Conservation (phyloP, 2,888 invertebrate species). For the Crematogaster levior region DNA sequence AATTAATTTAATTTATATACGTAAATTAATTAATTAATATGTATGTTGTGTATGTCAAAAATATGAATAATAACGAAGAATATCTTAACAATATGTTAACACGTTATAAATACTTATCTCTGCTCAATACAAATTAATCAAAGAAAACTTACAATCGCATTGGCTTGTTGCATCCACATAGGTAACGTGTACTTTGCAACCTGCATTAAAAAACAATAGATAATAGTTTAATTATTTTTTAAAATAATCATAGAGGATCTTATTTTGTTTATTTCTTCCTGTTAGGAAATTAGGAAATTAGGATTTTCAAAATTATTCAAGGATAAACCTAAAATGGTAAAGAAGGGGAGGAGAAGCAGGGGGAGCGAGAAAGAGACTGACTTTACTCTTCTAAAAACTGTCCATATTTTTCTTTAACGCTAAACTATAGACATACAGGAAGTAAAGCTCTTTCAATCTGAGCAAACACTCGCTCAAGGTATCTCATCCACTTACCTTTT, state of each 20-base stretch:
- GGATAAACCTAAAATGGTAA: too few relatives aligned
- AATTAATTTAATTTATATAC: neutral
- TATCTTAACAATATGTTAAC: neutral
- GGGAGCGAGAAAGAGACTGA: too few relatives aligned
- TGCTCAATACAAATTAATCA: neutral
- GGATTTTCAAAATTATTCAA: too few relatives aligned
- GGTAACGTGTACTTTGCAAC: conserved; percentile 56
- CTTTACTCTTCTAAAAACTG: conserved; percentile 3
- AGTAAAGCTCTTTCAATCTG: neutral
- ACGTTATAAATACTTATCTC: neutral
- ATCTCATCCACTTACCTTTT: conserved; percentile 72
- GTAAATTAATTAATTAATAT: neutral
- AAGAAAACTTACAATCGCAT: conserved; percentile 57
- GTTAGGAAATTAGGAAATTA: too few relatives aligned
- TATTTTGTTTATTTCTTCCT: too few relatives aligned
- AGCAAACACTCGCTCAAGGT: neutral
- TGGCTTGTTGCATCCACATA: conserved; percentile 69
- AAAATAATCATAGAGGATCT: neutral
- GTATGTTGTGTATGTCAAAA: neutral
- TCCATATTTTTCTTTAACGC: neutral
- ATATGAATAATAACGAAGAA: neutral
- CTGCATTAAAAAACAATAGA: conserved; percentile 49
- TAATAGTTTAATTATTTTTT: too few relatives aligned
- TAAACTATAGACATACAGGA: neutral
- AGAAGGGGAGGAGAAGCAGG: too few relatives aligned